Base-by-base conservation (phyloP, 2,888 invertebrate species). In the Ophion ventricosus region DNA sequence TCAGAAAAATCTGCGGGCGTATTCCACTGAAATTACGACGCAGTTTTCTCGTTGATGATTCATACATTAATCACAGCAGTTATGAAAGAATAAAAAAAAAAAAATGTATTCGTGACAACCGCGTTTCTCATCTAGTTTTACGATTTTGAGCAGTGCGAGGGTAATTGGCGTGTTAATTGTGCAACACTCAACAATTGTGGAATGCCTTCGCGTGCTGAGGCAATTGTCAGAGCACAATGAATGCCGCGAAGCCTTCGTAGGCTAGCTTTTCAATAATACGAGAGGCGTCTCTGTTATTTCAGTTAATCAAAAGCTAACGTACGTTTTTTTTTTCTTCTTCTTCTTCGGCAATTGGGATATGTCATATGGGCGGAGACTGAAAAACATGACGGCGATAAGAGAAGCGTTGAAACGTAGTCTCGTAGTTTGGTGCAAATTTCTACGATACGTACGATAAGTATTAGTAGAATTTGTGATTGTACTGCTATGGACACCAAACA, bases 1-100 rank as follows among this genome's bases (percentile, higher is more conserved):
- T 23, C n/a, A n/a, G 23, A 23, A 40, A 40, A 11, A 40, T 40
- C 20, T 20, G 14, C 64, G 35, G 29, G 17, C 69, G 69, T 69
- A 10, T 17, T 7, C 26, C 10, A 25, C 8, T 64, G 3, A 25
- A 23, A 26, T 43, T 57, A n/a, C 76, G 66, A 57, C 76, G 76
- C 66, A 57, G 57, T 76, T 76, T 17, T 63, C 26, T 11, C 17
- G 3, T 14, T 25, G 40, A 76, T 76, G 40, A 57, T 40, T 54
- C 76, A 40, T 17, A 25, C n/a, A n/a, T n/a, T 76, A 25, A 4
- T 25, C 64, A 29, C 56, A 40, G 76, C 66, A 57, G 56, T 66
- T 17, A 63, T 20, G 17, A 59, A 25, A 43, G 5, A 35, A 17
- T 23, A 25, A 43, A 17, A 61, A n/a, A 49, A 49, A 10, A 26